Base-by-base conservation (phyloP, 2,113 vertebrate genomes). In the Myrmecophaga tridactyla region DNA sequence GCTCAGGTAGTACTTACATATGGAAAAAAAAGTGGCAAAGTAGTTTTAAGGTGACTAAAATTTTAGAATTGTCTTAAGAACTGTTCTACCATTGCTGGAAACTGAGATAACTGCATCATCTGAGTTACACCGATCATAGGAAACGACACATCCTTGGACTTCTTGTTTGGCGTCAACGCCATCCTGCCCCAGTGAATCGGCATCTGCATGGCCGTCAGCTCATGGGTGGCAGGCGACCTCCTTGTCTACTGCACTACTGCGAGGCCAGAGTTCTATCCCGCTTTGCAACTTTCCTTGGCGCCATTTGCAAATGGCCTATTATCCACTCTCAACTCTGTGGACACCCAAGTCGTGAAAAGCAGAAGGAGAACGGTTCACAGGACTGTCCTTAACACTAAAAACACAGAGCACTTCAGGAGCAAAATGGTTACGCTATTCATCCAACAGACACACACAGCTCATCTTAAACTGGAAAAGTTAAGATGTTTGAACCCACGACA, bases 201-300 rank as follows among this genome's bases (percentile, higher is more conserved):
- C 0, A n/a, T 39, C 29, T 20, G 9, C 4, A 0, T 80, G 1
- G 6, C 31, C n/a, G n/a, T n/a, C n/a, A n/a, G n/a, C n/a, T n/a
- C n/a, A n/a, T n/a, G n/a, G n/a, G n/a, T n/a, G n/a, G n/a, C n/a
- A n/a, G n/a, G n/a, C n/a, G n/a, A n/a, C n/a, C n/a, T n/a, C n/a
- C n/a, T n/a, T n/a, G n/a, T n/a, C n/a, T n/a, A n/a, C n/a, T n/a
- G n/a, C n/a, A n/a, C n/a, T n/a, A n/a, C 0, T 1, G 15, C 36
- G 31, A 56, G 7, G 10, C 43, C 6, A 46, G 63, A 81, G 20
- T 58, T 27, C 27, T 2, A 6, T 90, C 63, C 46, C 62, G 36
- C 36, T 67, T 13, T 27, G 12, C 20, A 41, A 18, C 15, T 17
- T 12, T n/a, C 76, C 29, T 27, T 7, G 0, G 29, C 43, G 58